phyloP scores from a whole-genome alignment of 1,140 invertebrate genomes.

The Druon quercuslanigerum region DNA sequence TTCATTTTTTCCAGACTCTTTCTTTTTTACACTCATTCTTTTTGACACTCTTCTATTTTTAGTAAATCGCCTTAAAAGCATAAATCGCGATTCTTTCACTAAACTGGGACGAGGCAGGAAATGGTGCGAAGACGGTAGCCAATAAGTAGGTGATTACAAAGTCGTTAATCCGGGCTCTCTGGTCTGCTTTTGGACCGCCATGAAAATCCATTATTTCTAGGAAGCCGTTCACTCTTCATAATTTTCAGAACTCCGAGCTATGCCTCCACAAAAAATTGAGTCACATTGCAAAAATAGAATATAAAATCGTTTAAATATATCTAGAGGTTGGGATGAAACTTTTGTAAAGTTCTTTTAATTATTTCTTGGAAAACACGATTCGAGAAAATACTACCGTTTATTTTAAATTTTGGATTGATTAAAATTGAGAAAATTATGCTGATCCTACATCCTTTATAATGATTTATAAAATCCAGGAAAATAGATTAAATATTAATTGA shows the following conservation, averaged over 20 bases:
- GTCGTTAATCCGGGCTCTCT: constrained; percentile 23
- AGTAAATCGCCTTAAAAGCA: not conserved
- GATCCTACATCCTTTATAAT: no score
- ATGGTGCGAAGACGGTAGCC: not conserved
- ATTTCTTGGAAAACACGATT: no score
- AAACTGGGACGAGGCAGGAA: not conserved
- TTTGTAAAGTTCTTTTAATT: no score
- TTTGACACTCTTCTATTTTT: no score
- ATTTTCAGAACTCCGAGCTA: not conserved
- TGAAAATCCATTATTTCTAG: constrained; percentile 6
- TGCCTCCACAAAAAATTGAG: not conserved
- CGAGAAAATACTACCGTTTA: no score
- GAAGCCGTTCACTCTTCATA: not conserved
- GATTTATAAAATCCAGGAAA: no score
- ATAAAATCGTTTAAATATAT: not conserved
- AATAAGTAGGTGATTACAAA: constrained; percentile 17
- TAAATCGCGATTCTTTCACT: not conserved
- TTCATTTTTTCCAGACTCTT: not conserved
- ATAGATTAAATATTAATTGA: no score
- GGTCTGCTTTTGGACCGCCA: not conserved
- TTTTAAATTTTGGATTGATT: no score
- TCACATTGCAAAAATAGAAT: not conserved
- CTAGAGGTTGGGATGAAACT: no score
- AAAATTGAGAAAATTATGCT: no score
- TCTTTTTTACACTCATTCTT: not conserved